Conservation (phyloP, 1,140 invertebrate species). For the Trypoxylus dichotomus region DNA sequence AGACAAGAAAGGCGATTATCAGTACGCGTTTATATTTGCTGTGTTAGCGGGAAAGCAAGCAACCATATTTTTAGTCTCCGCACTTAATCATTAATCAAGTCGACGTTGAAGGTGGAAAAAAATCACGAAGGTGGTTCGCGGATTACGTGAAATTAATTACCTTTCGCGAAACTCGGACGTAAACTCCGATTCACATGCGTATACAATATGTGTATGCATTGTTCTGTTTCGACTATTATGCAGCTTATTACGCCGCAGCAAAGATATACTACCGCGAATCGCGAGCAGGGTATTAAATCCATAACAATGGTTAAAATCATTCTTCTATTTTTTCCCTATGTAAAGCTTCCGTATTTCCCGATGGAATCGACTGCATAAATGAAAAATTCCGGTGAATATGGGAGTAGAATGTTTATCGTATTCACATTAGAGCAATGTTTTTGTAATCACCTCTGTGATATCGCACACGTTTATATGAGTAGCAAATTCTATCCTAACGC, state of each 20-base stretch:
- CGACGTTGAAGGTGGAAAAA: not conserved
- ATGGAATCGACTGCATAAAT: too few species aligned
- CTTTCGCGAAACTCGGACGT: not conserved
- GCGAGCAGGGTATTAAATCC: not conserved
- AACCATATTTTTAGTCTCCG: not conserved
- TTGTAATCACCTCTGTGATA: too few species aligned
- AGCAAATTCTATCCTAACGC: too few species aligned
- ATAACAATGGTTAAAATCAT: not conserved
- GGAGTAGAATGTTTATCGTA: too few species aligned
- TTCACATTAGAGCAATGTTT: too few species aligned
- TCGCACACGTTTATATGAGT: too few species aligned
- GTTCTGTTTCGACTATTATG: not conserved
- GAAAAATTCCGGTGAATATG: too few species aligned
- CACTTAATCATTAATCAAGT: not conserved
- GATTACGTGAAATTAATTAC: not conserved
- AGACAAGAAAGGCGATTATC: too few species aligned
- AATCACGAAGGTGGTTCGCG: not conserved
- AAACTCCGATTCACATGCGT: not conserved
- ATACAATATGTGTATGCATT: not conserved
- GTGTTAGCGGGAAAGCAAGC: too few species aligned
- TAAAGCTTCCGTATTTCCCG: too few species aligned
- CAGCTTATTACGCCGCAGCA: not conserved
- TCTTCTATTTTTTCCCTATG: too few species aligned
- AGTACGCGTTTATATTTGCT: too few species aligned
- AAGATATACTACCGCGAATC: not conserved